These are phyloP conservation scores for Dolichopus griseipennis DNA, from an alignment of 2,888 invertebrate genomes.

Conservation along the genomic window DNA sequence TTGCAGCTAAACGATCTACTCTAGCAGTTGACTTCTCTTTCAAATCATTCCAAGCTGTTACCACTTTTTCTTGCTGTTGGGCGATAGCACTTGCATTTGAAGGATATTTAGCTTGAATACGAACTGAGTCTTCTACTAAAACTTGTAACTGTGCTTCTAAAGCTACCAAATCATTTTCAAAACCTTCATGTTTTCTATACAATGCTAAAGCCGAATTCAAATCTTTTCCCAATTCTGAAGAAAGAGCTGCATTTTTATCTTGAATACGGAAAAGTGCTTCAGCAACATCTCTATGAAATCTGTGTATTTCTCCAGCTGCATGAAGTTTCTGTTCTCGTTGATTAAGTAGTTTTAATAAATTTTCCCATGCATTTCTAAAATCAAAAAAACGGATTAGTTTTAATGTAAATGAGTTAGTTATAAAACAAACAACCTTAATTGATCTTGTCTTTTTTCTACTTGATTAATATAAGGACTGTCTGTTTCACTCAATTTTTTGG, in stretches of 20 bases:
- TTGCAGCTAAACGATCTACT: constrained; percentile 72
- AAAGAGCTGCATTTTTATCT: constrained; percentile 79
- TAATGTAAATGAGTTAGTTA: background rate
- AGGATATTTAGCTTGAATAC: constrained; percentile 80
- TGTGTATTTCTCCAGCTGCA: constrained; percentile 94
- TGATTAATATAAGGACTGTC: constrained; percentile 79
- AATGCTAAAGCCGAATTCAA: constrained; percentile 76
- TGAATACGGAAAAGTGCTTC: constrained; percentile 83
- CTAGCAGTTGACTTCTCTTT: constrained; percentile 74
- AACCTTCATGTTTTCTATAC: constrained; percentile 79
- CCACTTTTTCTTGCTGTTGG: constrained; percentile 75
- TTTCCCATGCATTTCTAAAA: constrained; percentile 72
- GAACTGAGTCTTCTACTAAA: constrained; percentile 84
- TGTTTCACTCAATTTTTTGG: constrained; percentile 75
- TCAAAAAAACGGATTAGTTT: background rate
- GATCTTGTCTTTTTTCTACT: constrained; percentile 77
- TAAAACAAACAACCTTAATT: constrained; percentile 56
- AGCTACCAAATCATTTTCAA: constrained; percentile 87
- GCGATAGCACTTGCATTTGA: constrained; percentile 86
- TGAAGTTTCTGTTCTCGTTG: constrained; percentile 77
- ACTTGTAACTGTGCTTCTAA: constrained; percentile 86
- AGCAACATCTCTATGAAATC: constrained; percentile 92
- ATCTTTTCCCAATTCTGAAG: constrained; percentile 71
- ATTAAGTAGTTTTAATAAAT: constrained; percentile 75
- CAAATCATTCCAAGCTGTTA: constrained; percentile 78